Evolutionary conservation across 2,888 invertebrate species (phyloP), one percentile per base, ranked within the genome.

Genomic region (Acleris holmiana): DNA sequence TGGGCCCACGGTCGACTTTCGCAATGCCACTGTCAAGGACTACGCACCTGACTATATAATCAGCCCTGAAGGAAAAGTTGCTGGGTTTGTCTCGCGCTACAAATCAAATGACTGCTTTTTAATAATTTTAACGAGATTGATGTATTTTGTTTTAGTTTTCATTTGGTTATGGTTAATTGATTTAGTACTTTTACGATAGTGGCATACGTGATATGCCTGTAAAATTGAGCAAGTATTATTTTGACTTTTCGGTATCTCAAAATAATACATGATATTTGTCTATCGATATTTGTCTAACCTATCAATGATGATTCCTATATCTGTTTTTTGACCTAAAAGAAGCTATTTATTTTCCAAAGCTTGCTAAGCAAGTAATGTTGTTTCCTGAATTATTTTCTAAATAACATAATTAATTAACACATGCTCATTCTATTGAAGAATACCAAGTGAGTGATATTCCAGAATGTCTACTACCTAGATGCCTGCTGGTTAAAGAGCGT

Each of bases 21-120:
- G 76, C 83, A 78, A 76, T 79, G 82, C 81, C 85, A 78, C 74
- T 80, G 82, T 80, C 86, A 86, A 89, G 88, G 87, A 84, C 85
- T 87, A 84, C 76, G 76, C 79, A 82, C 74, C 73, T 76, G 76
- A 62, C 51, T 61, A 10, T 67, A 59, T 68, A 56, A 56, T 59
- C 74, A 78, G 69, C 83, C 79, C 78, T 80, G 75, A 76, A 75
- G 76, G 83, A 82, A 84, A 85, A 81, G 83, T 83, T 82, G 80
- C 78, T 76, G 77, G 77, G 77, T 75, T 79, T 79, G 76, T 69
- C 59, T 59, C 56, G 50, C 53, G 53, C 35, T 64, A 65, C 60
- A 49, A 46, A 65, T 55, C 35, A 48, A 60, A 65, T 60, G 44
- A 49, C 44, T 56, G 49, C 49, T 48, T 50, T 58, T 44, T 47